Evolutionary conservation across 2,113 vertebrate genomes (phyloP), one percentile per base, ranked within the genome.

Genomic region (Apaloderma vittatum): DNA sequence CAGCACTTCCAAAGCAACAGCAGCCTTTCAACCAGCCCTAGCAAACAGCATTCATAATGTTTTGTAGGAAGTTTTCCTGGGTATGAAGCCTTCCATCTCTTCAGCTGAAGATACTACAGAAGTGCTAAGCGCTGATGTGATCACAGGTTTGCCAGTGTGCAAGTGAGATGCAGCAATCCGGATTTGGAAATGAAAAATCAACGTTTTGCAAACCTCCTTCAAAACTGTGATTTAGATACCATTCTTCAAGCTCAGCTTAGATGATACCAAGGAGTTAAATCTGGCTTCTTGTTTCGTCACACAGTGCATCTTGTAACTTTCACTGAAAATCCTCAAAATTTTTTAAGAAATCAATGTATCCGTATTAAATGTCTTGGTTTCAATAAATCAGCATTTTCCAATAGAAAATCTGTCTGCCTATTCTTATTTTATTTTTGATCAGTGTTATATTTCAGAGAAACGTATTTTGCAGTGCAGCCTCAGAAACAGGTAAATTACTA

Each of bases 391-490:
- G 73, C 70, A 59, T 96, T 95, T 96, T 97, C 86, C 94, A 94
- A 94, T 94, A 96, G 93, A 91, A 91, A 85, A 91, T 75, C 93
- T 93, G 72, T 91, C 91, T 96, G 80, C 93, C 86, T 94, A 91
- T 97, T 97, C 93, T 95, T 95, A 92, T 86, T 97, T 96, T 94
- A 87, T 91, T 96, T 94, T 94, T 93, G 93, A 89, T 91, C 89
- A 91, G 89, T 55, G 77, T 94, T 97, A 71, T 95, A 96, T 96
- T 96, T 96, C 96, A 97, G 91, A 91, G 63, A 34, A 95, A 96
- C 73, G 81, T 83, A 58, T 91, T 94, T 96, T 73, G 78, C 84
- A 80, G 49, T 36, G 45, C 84, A 93, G 83, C 55, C 68, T 80
- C 57, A 92, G 94, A 88, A 95, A 63, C 94, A 96, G 79, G 95